These are phyloP conservation scores for Peromyscus leucopus DNA, from an alignment of 2,113 vertebrate species.

Conservation along the genomic window DNA sequence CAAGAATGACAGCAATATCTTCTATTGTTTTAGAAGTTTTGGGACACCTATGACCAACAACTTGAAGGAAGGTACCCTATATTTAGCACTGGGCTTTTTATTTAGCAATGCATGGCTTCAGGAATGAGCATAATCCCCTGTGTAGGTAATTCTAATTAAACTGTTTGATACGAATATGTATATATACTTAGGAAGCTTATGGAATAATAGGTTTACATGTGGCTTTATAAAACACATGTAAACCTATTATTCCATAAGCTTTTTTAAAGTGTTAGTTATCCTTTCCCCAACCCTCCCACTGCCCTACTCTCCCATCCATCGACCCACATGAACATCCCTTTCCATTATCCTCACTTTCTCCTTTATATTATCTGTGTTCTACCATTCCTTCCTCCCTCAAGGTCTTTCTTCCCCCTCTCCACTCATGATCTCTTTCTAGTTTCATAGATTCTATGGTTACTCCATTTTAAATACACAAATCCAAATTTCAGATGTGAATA, in stretches of 20 bases:
- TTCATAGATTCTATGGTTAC: not conserved
- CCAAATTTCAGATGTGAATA: not conserved
- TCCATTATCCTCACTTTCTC: not conserved
- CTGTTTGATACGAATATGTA: not conserved
- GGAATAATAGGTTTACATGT: not conserved
- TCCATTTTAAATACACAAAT: not conserved
- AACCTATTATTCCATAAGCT: no score
- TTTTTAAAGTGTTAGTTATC: not conserved
- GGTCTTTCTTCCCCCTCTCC: not conserved
- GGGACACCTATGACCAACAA: not conserved
- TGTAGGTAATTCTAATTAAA: not conserved
- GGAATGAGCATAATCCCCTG: not conserved
- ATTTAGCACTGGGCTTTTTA: not conserved
- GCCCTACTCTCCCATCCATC: not conserved
- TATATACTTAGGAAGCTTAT: not conserved
- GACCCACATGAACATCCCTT: not conserved
- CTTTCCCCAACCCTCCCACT: not conserved
- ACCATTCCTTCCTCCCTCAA: not conserved
- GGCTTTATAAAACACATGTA: not conserved
- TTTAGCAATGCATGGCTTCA: not conserved
- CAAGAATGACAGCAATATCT: not conserved
- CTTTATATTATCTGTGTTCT: not conserved
- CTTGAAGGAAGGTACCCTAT: not conserved
- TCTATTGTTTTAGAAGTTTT: not conserved
- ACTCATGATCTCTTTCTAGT: not conserved